A percentile compares a stretch with the other conserved stretches of the same genome.
These are phyloP conservation scores for Onychorhynchus coronatus DNA, from an alignment of 2,113 vertebrate species.

Conservation along the genomic window DNA sequence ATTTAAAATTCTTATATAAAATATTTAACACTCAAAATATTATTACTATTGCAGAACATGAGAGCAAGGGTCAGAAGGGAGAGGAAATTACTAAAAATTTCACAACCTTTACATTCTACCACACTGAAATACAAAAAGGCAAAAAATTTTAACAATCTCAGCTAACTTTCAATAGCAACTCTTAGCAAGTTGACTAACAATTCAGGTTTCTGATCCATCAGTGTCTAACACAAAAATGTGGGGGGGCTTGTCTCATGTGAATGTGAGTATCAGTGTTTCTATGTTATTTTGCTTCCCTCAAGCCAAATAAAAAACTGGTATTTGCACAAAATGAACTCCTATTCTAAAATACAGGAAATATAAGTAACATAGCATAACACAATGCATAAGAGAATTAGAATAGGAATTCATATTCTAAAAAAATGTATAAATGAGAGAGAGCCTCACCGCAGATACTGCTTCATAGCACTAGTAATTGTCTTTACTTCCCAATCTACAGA, in stretches of 20 bases:
- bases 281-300: neutral
- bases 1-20: neutral
- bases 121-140: neutral
- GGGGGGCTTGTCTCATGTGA: neutral
- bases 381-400: neutral
- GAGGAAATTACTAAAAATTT: neutral
- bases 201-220: neutral
- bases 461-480: constrained; percentile 93
- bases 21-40: neutral
- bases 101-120: neutral
- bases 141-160: neutral
- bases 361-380: neutral
- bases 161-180: neutral
- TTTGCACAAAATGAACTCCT: neutral
- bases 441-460: constrained; percentile 90
- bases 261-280: neutral
- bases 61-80: neutral
- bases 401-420: neutral
- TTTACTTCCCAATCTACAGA: constrained; percentile 93
- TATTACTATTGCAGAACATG: neutral
- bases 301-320: neutral
- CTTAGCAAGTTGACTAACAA: neutral
- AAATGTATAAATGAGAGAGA: neutral
- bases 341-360: neutral
- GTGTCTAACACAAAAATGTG: neutral